phyloP scores from a whole-genome alignment of 2,797 vertebrate species.

The Fistularia commersonii region DNA sequence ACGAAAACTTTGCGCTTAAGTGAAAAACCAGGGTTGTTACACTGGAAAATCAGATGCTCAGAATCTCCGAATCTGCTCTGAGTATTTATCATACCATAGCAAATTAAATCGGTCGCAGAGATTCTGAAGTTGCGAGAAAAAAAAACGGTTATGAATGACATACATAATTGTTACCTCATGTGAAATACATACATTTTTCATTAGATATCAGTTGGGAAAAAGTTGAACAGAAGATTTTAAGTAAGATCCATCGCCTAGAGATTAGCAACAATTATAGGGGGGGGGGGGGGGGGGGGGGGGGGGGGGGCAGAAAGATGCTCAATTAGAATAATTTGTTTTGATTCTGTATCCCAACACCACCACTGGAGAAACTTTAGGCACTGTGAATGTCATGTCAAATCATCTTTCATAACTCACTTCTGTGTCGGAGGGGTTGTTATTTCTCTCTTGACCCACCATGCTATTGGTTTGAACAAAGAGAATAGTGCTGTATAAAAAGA shows the following conservation, averaged over 20 bases:
- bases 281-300: conserved; percentile 49
- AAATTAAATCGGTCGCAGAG: too few species aligned
- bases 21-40: conserved; percentile 1
- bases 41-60: background rate
- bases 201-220: too few species aligned
- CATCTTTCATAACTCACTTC: conserved; percentile 1
- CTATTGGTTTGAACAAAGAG: conserved; percentile 39
- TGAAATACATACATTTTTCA: too few species aligned
- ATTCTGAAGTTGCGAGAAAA: too few species aligned
- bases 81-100: too few species aligned
- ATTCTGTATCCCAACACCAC: conserved; percentile 33
- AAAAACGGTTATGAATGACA: too few species aligned
- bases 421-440: conserved; percentile 23
- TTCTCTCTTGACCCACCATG: conserved; percentile 27
- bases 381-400: conserved; percentile 54
- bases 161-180: too few species aligned
- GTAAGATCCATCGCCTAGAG: background rate
- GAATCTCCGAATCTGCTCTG: background rate
- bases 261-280: background rate
- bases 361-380: conserved; percentile 68
- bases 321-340: conserved; percentile 36
- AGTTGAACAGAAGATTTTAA: background rate
- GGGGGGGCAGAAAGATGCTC: conserved; percentile 61
- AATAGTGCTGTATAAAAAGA: conserved; percentile 59
- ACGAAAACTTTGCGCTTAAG: background rate